Base-by-base conservation (phyloP, 2,888 invertebrate genomes). In the Liodrosophila aerea region DNA sequence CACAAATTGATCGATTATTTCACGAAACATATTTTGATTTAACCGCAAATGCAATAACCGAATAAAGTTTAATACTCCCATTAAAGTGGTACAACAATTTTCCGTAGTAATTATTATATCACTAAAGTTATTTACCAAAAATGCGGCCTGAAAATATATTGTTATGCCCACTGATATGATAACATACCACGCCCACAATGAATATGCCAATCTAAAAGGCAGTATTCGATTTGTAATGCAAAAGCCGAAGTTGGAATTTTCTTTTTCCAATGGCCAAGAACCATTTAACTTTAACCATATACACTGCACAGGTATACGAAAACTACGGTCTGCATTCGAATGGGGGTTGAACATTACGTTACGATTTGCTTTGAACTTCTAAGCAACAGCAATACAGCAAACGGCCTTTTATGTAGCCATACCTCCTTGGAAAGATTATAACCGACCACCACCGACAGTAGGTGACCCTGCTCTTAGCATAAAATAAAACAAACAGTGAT, bases 61-160 rank as follows among this genome's bases (percentile, higher is more conserved):
- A 7, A 90, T 68, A 45, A 90, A 87, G 61, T 88, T 89, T 1
- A 89, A 72, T 0, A 80, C 61, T 0, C 90, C 90, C 90, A 90
- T 90, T 45, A 90, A 86, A 4, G 90, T 89, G 1, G 89, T 88
- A 54, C 89, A 90, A 41, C 90, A 89, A 60, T 88, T 89, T 59
- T 90, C 90, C 1, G 90, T 89, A 0, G 87, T 86, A 64, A 87
- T 87, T 8, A 88, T 72, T 8, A 90, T 89, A 70, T 90, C 87
- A 2, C 85, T 85, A 7, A 89, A 76, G 11, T 87, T 84, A 22
- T 71, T 69, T 1, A 87, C 22, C 46, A 90, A 63, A 76, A 88
- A 90, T 1, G 75, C 73, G 0, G 86, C 78, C 68, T 90, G 88
- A 67, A 87, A 89, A 16, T 64, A 78, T 12, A 89, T 87, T 1